These are phyloP conservation scores for Anneissia japonica DNA, from an alignment of 35 echinoderm and acorn worm species.

Conservation along the genomic window DNA sequence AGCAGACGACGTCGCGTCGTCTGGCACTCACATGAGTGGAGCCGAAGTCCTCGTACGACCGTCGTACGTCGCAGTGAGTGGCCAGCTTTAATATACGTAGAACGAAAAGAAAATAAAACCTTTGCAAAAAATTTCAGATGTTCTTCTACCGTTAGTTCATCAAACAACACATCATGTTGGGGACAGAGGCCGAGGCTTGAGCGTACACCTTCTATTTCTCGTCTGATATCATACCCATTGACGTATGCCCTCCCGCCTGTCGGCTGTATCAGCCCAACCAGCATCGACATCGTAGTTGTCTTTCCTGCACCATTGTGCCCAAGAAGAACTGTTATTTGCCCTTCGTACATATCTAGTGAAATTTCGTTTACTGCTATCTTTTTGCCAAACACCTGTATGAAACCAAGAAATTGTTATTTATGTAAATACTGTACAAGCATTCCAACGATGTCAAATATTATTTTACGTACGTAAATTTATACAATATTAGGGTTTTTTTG, in stretches of 20 bases:
- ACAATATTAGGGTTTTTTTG: no score
- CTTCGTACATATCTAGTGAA: slow-evolving; percentile 68
- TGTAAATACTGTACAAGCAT: not conserved
- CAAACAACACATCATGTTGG: slow-evolving; percentile 73
- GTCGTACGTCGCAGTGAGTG: no score
- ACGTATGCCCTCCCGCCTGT: slow-evolving; percentile 46
- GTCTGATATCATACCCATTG: slow-evolving; percentile 53
- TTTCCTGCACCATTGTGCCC: slow-evolving; percentile 86
- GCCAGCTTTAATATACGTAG: no score
- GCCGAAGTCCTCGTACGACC: no score
- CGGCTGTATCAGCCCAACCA: slow-evolving; percentile 58
- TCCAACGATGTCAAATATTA: no score
- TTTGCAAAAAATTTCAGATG: slow-evolving; percentile 80
- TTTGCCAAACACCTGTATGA: slow-evolving; percentile 23
- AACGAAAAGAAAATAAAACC: slow-evolving; percentile 41
- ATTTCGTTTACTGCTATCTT: slow-evolving; percentile 58
- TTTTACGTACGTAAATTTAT: no score
- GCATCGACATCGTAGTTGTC: slow-evolving; percentile 82
- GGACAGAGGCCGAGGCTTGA: slow-evolving; percentile 70
- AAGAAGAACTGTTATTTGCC: slow-evolving; percentile 67
- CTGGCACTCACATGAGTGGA: no score
- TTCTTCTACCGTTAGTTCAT: slow-evolving; percentile 62
- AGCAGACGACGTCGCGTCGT: no score
- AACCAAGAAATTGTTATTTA: not conserved
- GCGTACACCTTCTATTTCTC: slow-evolving; percentile 50